Base-by-base conservation (phyloP, 2,888 invertebrate genomes). In the Cremastinae sp. region DNA sequence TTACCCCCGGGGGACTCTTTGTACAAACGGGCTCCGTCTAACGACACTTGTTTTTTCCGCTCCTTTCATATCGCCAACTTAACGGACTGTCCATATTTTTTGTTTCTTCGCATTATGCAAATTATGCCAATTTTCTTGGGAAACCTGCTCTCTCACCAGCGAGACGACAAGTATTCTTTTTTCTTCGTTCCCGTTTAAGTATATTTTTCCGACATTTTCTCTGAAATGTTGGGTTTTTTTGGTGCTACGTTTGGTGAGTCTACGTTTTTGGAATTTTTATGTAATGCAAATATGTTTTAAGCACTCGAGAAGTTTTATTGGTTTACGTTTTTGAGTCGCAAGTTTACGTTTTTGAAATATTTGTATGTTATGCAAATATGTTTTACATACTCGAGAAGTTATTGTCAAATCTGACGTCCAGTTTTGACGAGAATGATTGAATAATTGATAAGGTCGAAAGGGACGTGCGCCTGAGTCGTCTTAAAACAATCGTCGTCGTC, bases 61-160 rank as follows among this genome's bases (percentile, higher is more conserved):
- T 14, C 16, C 58, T 51, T 69, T 34, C 7, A 45, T 43, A 36
- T 28, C 18, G 51, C 34, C 14, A 53, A 10, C 22, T 34, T 10
- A 38, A 47, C 43, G 18, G 36, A 18, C 20, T 43, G 16, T 41
- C 28, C 7, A n/a, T 47, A 69, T 54, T 58, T 28, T 47, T 16
- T 41, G 7, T 14, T 49, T 14, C 51, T 61, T 41, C 22, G 34
- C 36, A 16, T 43, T 58, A 68, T 62, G 72, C 53, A 72, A 72
- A 68, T 72, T 64, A 16, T 64, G 62, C 72, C 62, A 75, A 71
- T 75, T 72, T 75, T 62, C 68, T 66, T 12, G 8, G 34, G 18
- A 28, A 18, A 41, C 4, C 41, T 10, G 38, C 20, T 34, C 28
- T 51, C 14, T 34, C 59, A 45, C 43, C 64, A 20, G 28, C 14